These are phyloP conservation scores for Crocodylus rhombifer DNA, from an alignment of 2,797 vertebrate genomes.

Conservation along the genomic window DNA sequence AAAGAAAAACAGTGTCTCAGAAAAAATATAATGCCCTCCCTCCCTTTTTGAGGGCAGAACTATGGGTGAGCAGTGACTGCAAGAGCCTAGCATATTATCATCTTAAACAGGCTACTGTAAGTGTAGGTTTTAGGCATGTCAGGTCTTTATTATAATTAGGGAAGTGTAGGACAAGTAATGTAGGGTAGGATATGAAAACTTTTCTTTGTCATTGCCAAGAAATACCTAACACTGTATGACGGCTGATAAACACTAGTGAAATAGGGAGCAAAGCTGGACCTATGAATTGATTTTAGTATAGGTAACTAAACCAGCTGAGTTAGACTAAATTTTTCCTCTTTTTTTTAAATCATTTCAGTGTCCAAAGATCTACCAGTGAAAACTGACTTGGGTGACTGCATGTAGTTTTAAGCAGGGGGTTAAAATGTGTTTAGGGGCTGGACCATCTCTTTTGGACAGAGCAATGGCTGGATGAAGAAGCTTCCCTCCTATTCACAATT, in stretches of 20 bases:
- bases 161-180: not conserved
- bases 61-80: too few species aligned
- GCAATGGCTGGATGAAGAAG: not conserved
- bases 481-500: not conserved
- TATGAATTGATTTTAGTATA: constrained; percentile 6
- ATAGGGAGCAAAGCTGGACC: not conserved
- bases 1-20: not conserved
- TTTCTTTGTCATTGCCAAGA: constrained; percentile 2
- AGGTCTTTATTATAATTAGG: not conserved
- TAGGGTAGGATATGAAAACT: constrained; percentile 15
- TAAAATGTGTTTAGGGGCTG: constrained; percentile 17
- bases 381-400: not conserved
- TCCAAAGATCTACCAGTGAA: not conserved
- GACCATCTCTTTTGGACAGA: not conserved
- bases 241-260: not conserved
- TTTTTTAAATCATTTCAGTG: not conserved
- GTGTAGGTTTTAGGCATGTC: not conserved
- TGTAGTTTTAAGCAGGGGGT: not conserved
- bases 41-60: not conserved
- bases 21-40: constrained; percentile 36
- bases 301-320: constrained; percentile 39
- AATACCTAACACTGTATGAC: not conserved
- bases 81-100: not conserved
- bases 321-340: not conserved
- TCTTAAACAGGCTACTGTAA: not conserved